These are phyloP conservation scores for Bombus soroeensis DNA, from an alignment of 1,140 invertebrate genomes.

Conservation along the genomic window DNA sequence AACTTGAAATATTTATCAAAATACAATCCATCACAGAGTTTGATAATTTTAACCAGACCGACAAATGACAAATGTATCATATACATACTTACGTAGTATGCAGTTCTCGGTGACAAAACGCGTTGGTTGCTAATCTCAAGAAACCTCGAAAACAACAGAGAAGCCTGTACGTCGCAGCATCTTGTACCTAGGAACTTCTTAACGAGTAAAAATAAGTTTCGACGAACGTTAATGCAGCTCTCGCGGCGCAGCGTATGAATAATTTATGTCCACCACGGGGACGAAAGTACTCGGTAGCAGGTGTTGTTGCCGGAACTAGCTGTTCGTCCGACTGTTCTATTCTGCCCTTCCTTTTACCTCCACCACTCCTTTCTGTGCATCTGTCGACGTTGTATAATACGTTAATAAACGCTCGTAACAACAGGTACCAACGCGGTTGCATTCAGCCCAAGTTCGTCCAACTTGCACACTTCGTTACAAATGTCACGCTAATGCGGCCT, in stretches of 20 bases:
- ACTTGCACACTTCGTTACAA: conserved; percentile 45
- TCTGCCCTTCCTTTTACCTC: background rate
- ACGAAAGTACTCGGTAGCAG: conserved; percentile 52
- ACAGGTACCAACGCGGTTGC: conserved; percentile 33
- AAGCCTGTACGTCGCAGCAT: too few relatives aligned
- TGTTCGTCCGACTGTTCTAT: conserved; percentile 36
- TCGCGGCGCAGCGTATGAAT: conserved; percentile 45
- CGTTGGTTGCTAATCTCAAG: background rate
- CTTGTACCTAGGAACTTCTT: background rate
- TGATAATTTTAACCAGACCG: background rate
- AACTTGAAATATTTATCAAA: too few relatives aligned
- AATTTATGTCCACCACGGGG: conserved; percentile 47
- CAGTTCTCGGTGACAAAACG: background rate
- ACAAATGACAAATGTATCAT: too few relatives aligned
- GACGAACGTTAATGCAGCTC: conserved; percentile 43
- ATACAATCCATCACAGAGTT: too few relatives aligned
- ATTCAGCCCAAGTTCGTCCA: conserved; percentile 12
- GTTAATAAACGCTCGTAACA: conserved; percentile 45
- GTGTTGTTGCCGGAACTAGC: conserved; percentile 41
- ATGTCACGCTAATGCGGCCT: conserved; percentile 34
- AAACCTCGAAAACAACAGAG: background rate
- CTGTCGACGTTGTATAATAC: conserved; percentile 47
- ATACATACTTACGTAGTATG: too few relatives aligned
- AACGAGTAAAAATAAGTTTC: conserved; percentile 44
- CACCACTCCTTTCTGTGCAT: background rate